A percentile compares a stretch with the other conserved stretches of the same genome.
phyloP scores from a whole-genome alignment of 2,113 vertebrate genomes.

The Crotophaga sulcirostris region DNA sequence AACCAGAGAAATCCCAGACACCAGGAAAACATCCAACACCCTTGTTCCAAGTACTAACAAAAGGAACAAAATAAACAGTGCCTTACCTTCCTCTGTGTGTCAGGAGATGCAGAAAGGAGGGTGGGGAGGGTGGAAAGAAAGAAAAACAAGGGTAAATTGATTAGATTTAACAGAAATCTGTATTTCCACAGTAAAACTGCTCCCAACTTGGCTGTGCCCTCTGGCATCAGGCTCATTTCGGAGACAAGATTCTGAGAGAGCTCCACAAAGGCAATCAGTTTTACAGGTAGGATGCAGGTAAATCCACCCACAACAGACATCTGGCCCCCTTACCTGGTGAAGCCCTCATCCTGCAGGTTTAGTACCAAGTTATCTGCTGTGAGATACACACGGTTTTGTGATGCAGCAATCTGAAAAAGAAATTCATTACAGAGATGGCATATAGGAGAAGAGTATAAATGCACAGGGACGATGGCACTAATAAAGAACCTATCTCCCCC shows the following conservation, averaged over 20 bases:
- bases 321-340: constrained; percentile 80
- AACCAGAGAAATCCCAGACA: background rate
- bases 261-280: background rate
- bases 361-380: constrained; percentile 90
- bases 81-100: constrained; percentile 78
- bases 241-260: background rate
- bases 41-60: background rate
- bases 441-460: background rate
- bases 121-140: background rate
- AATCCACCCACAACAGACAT: background rate
- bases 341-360: constrained; percentile 87
- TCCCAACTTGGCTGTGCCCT: background rate
- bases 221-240: background rate
- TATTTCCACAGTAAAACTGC: background rate
- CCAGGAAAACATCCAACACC: background rate
- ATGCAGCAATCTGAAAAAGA: constrained; percentile 81
- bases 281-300: background rate
- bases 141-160: background rate
- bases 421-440: background rate
- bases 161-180: background rate
- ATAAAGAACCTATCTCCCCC: background rate
- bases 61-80: background rate
- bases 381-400: constrained; percentile 93
- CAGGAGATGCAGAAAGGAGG: background rate
- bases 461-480: background rate